phyloP scores from a whole-genome alignment of 2,113 vertebrate species.

The Haplochromis vanheusdeni region DNA sequence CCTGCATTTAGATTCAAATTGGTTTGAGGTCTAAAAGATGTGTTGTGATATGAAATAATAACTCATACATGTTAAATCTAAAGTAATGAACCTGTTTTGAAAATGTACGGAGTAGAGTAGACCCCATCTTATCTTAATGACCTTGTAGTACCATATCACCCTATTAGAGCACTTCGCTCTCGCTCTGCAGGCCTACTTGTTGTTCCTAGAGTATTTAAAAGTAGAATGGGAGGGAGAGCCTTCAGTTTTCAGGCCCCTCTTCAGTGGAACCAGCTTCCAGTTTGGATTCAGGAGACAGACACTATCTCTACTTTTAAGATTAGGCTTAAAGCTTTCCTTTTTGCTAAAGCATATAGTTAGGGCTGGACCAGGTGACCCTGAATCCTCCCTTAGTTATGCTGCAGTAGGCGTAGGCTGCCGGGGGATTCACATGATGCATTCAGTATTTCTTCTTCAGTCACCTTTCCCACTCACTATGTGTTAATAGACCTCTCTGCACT shows the following conservation, averaged over 20 bases:
- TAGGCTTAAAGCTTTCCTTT: background rate
- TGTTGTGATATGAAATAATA: background rate
- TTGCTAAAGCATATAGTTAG: background rate
- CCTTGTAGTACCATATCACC: background rate
- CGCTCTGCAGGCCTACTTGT: rapidly evolving
- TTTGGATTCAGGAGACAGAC: rapidly evolving
- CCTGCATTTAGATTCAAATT: background rate
- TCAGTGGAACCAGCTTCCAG: background rate
- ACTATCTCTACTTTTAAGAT: background rate
- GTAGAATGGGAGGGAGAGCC: rapidly evolving
- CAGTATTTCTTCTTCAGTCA: rapidly evolving
- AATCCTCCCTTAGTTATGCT: background rate
- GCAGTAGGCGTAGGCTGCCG: rapidly evolving
- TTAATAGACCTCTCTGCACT: background rate
- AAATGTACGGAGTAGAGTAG: background rate
- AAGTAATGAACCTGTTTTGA: background rate
- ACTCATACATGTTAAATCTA: background rate
- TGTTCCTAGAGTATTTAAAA: background rate
- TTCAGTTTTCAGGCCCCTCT: background rate
- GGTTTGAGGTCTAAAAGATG: background rate
- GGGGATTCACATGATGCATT: background rate
- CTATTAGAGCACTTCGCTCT: rapidly evolving
- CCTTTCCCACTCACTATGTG: rapidly evolving
- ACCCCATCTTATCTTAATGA: background rate
- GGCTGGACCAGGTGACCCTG: rapidly evolving